Conservation (phyloP, 2,888 invertebrate species). For the Nymphalis urticae region DNA sequence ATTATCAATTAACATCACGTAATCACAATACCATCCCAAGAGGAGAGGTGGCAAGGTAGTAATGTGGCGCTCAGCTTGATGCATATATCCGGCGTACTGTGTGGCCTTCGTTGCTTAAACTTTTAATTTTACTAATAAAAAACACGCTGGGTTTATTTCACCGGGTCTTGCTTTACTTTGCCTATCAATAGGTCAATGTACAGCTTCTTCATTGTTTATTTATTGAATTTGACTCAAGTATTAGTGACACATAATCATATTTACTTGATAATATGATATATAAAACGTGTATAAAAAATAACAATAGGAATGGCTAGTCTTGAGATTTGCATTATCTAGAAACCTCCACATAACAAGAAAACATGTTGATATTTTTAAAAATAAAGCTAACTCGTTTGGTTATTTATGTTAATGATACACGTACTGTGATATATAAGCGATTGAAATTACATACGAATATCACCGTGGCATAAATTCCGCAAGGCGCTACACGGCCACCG, state of each 20-base stretch:
- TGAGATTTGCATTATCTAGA: too few species aligned
- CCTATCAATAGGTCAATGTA: too few species aligned
- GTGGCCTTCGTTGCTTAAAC: constrained; percentile 34
- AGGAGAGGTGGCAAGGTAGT: constrained; percentile 8
- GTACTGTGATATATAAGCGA: not conserved
- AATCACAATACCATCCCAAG: constrained; percentile 44
- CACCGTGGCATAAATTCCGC: constrained; percentile 7
- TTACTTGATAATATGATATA: too few species aligned
- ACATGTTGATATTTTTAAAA: constrained; percentile 2
- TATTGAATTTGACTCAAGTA: too few species aligned
- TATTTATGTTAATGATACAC: constrained; percentile 1
- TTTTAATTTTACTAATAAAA: too few species aligned
- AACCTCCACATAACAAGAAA: not conserved
- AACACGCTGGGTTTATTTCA: too few species aligned
- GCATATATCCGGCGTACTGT: constrained; percentile 43
- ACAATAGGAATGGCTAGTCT: too few species aligned
- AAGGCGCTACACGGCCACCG: constrained; percentile 28
- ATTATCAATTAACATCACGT: constrained; percentile 42
- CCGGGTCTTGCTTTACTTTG: too few species aligned
- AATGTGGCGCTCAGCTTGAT: constrained; percentile 30
- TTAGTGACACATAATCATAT: too few species aligned
- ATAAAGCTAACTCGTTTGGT: not conserved
- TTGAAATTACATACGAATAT: not conserved
- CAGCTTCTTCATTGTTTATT: too few species aligned
- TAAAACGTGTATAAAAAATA: too few species aligned